Evolutionary conservation across 2,888 invertebrate genomes (phyloP), one percentile per base, ranked within the genome.

Genomic region (Proisotoma minuta): DNA sequence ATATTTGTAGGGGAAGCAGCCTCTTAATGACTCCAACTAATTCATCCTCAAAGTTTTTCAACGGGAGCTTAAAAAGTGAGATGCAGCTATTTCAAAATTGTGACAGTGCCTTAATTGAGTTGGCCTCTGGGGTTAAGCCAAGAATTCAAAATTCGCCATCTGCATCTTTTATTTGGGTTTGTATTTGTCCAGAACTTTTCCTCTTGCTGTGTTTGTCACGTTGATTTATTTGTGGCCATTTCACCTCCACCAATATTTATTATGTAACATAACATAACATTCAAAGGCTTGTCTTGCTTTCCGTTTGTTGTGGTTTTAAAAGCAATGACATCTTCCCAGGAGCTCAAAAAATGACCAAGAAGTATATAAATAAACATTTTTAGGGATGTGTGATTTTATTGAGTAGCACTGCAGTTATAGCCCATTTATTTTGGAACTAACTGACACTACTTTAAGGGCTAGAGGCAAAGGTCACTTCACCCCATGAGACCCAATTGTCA

Each of bases 351-450:
- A 5, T 43, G 43, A 43, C 43, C 43, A 43, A 8, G 8, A 34
- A 10, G 8, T 34, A 34, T 10, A 34, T 34, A 34, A 34, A 8
- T 34, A 15, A 8, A 34, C 34, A 34, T 34, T 34, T 15, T 10
- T n/a, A n/a, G n/a, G n/a, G n/a, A n/a, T n/a, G 18, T 43, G 43
- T 43, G 43, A 43, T n/a, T 18, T 43, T 43, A 43, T 43, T 43
- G 43, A 43, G 43, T 4, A 43, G 43, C 18, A 10, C 8, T 15
- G 34, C 15, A 10, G 34, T 8, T 8, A 34, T n/a, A 43, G 43
- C 18, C 43, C 43, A 43, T 43, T 43, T 43, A 43, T 43, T 43
- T 43, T n/a, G 5, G 15, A 4, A 20, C 10, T 12, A 43, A 20
- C 4, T 43, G 43, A 43, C 43, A 43, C 43, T 43, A 18, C 20